Conservation (phyloP, 1,140 invertebrate species). For the Dendrolimus punctatus region DNA sequence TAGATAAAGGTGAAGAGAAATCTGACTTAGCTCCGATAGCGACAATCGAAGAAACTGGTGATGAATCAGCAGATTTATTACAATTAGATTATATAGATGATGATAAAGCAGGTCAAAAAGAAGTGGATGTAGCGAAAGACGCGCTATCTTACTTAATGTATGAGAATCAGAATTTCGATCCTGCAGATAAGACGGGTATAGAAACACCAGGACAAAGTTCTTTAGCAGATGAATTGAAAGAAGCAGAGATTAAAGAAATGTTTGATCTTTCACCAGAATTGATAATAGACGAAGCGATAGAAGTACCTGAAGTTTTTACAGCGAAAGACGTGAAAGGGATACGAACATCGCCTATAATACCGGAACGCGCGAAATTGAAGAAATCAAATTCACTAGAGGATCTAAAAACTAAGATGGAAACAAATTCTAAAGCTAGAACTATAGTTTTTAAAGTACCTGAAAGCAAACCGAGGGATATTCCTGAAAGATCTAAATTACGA, state of each 20-base stretch:
- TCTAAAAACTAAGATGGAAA: slow-evolving; percentile 30
- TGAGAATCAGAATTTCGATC: slow-evolving; percentile 38
- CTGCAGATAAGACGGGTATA: slow-evolving; percentile 12
- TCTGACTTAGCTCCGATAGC: slow-evolving; percentile 51
- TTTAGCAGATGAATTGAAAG: slow-evolving; percentile 48
- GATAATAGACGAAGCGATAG: slow-evolving; percentile 47
- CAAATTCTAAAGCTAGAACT: slow-evolving; percentile 43
- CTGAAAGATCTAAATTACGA: slow-evolving; percentile 40
- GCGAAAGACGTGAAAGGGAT: slow-evolving; percentile 38
- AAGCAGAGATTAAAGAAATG: slow-evolving; percentile 50
- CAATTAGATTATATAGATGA: slow-evolving; percentile 53
- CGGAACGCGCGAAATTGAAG: slow-evolving; percentile 52
- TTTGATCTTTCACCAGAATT: slow-evolving; percentile 56
- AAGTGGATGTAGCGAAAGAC: slow-evolving; percentile 54
- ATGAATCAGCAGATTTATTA: slow-evolving; percentile 37
- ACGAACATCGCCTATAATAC: slow-evolving; percentile 41
- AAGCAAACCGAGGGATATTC: slow-evolving; percentile 50
- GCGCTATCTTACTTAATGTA: slow-evolving; percentile 52
- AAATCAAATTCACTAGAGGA: slow-evolving; percentile 59
- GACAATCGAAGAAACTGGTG: slow-evolving; percentile 53
- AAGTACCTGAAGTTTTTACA: slow-evolving; percentile 44
- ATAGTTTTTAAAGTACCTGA: slow-evolving; percentile 61
- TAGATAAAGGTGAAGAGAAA: slow-evolving; percentile 35
- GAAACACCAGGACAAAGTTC: slow-evolving; percentile 26
- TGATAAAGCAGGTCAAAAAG: slow-evolving; percentile 9